These are phyloP conservation scores for Podarcis raffonei DNA, from an alignment of 2,113 vertebrate species.

Conservation along the genomic window DNA sequence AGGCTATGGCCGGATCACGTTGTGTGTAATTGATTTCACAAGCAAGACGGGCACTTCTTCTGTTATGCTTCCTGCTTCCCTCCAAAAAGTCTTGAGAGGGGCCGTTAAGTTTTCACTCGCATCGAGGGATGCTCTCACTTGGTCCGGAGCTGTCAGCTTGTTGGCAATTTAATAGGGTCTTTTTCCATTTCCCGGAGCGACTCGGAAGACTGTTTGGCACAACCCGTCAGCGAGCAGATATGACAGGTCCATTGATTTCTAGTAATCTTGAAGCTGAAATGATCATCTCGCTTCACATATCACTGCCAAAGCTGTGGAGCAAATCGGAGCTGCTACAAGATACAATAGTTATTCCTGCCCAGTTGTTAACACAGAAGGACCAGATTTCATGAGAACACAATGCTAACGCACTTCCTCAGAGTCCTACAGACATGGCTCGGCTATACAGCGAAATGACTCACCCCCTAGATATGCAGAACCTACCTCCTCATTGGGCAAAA, in stretches of 20 bases:
- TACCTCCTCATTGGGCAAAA: too few relatives aligned
- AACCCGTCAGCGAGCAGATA: background rate
- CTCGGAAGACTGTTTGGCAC: background rate
- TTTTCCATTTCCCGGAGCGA: constrained; percentile 10
- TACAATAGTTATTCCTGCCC: background rate
- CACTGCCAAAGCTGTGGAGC: background rate
- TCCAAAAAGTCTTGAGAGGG: background rate
- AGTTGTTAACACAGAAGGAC: background rate
- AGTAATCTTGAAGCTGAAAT: constrained; percentile 2
- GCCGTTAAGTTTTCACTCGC: background rate
- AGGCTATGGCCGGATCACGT: background rate
- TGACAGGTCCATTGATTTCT: background rate
- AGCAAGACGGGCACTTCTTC: background rate
- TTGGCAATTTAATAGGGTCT: constrained; percentile 13
- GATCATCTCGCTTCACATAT: background rate
- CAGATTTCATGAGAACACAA: background rate
- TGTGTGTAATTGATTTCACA: background rate
- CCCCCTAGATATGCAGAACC: background rate
- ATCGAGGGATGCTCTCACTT: constrained; percentile 10
- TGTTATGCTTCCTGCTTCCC: background rate
- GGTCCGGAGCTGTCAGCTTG: constrained; percentile 16
- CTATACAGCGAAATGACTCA: background rate
- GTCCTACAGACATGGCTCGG: background rate
- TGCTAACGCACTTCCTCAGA: background rate
- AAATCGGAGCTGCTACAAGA: background rate